Base-by-base conservation (phyloP, 2,797 vertebrate genomes). In the Echeneis naucrates region DNA sequence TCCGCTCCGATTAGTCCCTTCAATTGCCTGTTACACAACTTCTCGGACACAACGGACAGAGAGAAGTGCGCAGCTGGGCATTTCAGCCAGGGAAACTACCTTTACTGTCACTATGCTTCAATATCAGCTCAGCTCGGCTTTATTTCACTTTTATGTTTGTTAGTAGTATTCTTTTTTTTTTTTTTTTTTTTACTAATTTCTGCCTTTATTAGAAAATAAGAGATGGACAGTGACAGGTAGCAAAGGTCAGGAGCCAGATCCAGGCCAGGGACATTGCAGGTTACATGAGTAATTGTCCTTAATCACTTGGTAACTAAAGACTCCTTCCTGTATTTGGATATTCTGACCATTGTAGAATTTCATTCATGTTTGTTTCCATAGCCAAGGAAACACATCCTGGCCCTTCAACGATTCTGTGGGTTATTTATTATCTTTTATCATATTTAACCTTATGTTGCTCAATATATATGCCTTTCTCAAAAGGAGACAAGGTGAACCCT, bases 1-100 rank as follows among this genome's bases (percentile, higher is more conserved):
- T 90, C 83, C 58, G 51, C 86, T 88, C 84, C 32, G 69, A 84
- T 90, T 82, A 80, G 68, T 57, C 51, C 60, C 68, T 78, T 79
- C 59, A 77, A 68, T 73, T 45, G 64, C 52, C 45, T 71, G 58
- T 91, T 90, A 88, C 40, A 70, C 75, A 89, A 89, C 68, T 51
- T 19, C n/a, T 63, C 23, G n/a, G 48, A 75, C 54, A 68, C 56
- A 73, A 48, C 47, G 45, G 38, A 62, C 33, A 64, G 73, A 79
- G 68, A 82, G 42, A 81, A 51, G 24, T 17, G 50, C 62, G 52
- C 52, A 71, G 58, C 59, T 69, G 59, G 57, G 61, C 27, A 55
- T 60, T 72, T 59, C 21, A 74, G 71, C 53, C 63, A 60, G 30
- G 65, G 44, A 75, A 74, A 67, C 55, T 58, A 76, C 59, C 63